Conservation (phyloP, 2,113 vertebrate genomes). For the Carlito syrichta region DNA sequence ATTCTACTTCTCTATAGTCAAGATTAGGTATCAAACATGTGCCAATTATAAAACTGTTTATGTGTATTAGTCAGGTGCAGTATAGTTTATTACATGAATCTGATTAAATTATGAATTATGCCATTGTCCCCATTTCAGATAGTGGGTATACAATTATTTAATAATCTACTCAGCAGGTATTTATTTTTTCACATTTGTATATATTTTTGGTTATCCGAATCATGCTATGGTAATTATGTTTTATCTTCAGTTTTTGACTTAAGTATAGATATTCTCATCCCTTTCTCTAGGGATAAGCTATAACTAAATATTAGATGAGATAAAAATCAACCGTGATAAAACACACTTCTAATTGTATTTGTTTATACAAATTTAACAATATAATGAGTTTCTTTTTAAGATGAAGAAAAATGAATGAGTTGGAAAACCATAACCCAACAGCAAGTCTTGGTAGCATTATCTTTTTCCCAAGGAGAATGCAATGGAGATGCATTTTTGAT, state of each 20-base stretch:
- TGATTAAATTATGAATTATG: background rate
- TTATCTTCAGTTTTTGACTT: background rate
- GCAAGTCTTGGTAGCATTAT: constrained; percentile 53
- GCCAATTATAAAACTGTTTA: background rate
- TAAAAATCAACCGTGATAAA: background rate
- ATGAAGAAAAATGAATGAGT: constrained; percentile 60
- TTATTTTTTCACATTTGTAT: background rate
- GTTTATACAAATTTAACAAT: background rate
- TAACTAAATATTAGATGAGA: background rate
- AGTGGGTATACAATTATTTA: background rate
- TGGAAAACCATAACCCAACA: constrained; percentile 66
- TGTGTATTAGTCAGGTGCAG: background rate
- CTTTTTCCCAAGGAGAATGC: constrained; percentile 57
- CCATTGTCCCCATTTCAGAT: background rate
- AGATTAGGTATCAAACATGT: background rate
- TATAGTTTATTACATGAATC: background rate
- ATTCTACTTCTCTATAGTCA: background rate
- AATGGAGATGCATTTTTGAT: constrained; percentile 74
- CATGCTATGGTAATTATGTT: background rate
- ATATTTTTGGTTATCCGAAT: background rate
- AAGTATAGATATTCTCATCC: background rate
- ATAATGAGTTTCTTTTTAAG: background rate
- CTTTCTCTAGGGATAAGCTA: background rate
- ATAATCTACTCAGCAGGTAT: background rate
- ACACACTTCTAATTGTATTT: background rate